These are phyloP conservation scores for Taxidea taxus DNA, from an alignment of 2,113 vertebrate genomes.

Conservation along the genomic window DNA sequence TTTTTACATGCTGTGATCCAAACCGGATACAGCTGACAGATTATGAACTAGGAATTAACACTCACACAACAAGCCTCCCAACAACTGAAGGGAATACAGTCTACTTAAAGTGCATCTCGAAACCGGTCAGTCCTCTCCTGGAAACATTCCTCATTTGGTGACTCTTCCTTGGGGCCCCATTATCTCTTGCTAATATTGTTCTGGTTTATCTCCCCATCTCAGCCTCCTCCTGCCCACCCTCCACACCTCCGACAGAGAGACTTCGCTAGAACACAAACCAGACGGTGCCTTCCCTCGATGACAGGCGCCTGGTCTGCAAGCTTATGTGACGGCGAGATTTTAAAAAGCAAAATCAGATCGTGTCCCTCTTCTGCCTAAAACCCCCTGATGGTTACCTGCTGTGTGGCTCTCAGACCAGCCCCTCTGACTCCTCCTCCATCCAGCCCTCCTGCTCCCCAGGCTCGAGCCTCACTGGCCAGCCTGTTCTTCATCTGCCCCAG, in stretches of 20 bases:
- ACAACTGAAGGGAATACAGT: rapidly evolving
- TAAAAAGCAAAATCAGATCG: background rate
- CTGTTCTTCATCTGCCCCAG: background rate
- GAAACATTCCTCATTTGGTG: background rate
- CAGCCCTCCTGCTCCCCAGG: rapidly evolving
- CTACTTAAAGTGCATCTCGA: background rate
- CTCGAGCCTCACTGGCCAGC: background rate
- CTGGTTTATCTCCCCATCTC: background rate
- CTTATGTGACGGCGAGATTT: background rate
- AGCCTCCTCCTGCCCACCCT: background rate
- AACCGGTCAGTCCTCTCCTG: background rate
- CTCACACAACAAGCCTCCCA: background rate
- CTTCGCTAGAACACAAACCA: background rate
- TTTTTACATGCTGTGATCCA: background rate
- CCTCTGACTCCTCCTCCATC: background rate
- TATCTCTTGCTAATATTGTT: background rate
- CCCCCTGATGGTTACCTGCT: rapidly evolving
- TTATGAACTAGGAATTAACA: background rate
- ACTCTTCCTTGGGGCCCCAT: background rate
- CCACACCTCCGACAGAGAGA: background rate
- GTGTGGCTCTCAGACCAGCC: background rate
- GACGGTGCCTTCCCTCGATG: background rate
- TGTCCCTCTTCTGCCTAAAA: background rate
- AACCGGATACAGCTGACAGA: background rate
- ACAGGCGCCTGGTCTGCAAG: background rate